Percentiles rank a stretch among this genome's conserved stretches.
Conservation (phyloP, 1,140 invertebrate genomes). For the Subanguina moxae region DNA sequence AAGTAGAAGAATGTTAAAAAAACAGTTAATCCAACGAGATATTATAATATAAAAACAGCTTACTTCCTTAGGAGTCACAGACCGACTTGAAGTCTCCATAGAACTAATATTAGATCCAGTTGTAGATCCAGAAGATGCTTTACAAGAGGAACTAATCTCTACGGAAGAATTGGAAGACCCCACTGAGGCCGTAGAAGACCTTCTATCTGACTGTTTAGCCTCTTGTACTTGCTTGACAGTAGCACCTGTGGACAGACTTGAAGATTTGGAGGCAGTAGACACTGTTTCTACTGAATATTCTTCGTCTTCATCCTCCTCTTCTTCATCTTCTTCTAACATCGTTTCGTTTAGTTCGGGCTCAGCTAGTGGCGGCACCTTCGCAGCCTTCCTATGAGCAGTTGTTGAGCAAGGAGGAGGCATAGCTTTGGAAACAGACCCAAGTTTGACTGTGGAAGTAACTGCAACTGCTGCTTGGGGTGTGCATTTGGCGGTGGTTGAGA, state of each 20-base stretch:
- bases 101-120: conserved; percentile 27
- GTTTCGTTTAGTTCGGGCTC: neutral
- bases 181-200: neutral
- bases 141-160: neutral
- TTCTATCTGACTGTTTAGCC: neutral
- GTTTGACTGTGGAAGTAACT: neutral
- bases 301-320: conserved; percentile 5
- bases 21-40: too few species aligned
- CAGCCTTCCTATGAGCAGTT: neutral
- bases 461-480: neutral
- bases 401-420: conserved; percentile 14
- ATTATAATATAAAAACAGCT: neutral
- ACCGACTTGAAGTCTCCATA: conserved; percentile 30
- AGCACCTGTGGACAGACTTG: neutral
- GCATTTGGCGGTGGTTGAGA: neutral
- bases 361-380: neutral
- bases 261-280: neutral
- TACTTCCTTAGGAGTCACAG: conserved; percentile 35
- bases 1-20: too few species aligned
- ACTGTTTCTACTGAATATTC: conserved; percentile 15
- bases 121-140: conserved; percentile 10
- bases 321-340: neutral
- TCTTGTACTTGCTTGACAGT: neutral
- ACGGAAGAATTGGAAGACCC: neutral
- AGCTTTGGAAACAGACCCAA: neutral